phyloP scores from a whole-genome alignment of 2,113 vertebrate genomes.

The Riparia riparia region DNA sequence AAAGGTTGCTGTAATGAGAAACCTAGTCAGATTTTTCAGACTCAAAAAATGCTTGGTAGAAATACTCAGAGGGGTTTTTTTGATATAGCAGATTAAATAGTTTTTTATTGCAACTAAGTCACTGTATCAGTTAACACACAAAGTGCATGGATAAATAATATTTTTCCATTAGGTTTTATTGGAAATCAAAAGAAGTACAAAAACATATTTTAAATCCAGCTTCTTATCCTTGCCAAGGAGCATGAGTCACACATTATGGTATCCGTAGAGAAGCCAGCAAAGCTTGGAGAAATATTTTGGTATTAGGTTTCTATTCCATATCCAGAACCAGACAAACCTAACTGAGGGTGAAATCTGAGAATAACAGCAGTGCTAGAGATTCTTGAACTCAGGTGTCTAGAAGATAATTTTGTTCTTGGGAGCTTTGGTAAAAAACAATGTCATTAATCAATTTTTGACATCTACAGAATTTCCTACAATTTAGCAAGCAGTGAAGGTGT shows the following conservation, averaged over 20 bases:
- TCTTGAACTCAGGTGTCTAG: not conserved
- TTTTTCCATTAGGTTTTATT: slow-evolving; percentile 24
- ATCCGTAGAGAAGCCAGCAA: slow-evolving; percentile 44
- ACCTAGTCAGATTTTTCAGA: not conserved
- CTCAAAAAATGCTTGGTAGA: not conserved
- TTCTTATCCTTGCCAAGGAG: slow-evolving; percentile 32
- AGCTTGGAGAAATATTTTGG: slow-evolving; percentile 36
- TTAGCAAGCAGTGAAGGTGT: not conserved
- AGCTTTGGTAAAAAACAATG: not conserved
- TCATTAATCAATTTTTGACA: not conserved
- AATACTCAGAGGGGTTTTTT: accelerated
- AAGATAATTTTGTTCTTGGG: not conserved
- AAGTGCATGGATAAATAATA: not conserved
- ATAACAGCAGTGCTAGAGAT: not conserved
- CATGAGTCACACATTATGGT: slow-evolving; percentile 48
- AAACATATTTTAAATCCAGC: slow-evolving; percentile 24
- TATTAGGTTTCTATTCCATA: slow-evolving; percentile 52
- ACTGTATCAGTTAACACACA: not conserved
- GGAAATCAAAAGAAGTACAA: slow-evolving; percentile 35
- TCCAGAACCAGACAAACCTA: slow-evolving; percentile 29
- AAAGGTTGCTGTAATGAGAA: not conserved
- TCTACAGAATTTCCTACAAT: not conserved
- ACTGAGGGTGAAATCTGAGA: slow-evolving; percentile 33
- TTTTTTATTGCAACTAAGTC: not conserved
- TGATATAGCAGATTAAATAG: not conserved